Percentiles rank a stretch among this genome's conserved stretches.
These are phyloP conservation scores for Archips xylosteana DNA, from an alignment of 2,888 invertebrate species.

Conservation along the genomic window DNA sequence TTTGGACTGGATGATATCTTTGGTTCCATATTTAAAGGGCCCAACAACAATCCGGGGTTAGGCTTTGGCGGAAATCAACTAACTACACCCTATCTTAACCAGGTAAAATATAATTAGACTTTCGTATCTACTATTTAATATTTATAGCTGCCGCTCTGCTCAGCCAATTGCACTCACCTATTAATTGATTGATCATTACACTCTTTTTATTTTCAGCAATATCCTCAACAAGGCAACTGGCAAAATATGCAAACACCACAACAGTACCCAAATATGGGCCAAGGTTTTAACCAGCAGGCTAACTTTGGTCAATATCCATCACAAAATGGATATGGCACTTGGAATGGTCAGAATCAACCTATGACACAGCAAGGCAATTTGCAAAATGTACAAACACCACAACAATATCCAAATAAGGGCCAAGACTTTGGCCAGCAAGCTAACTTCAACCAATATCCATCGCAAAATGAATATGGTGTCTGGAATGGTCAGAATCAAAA, in stretches of 20 bases:
- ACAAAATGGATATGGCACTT: constrained; percentile 27
- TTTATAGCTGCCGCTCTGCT: no score
- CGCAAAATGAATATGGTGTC: constrained; percentile 28
- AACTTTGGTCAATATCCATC: constrained; percentile 10
- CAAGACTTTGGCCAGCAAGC: constrained; percentile 9
- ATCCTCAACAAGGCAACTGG: constrained; percentile 31
- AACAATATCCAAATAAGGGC: constrained; percentile 5
- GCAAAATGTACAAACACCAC: constrained; percentile 27
- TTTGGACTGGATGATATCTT: constrained; percentile 23
- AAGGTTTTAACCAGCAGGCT: constrained; percentile 4
- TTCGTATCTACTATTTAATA: no score
- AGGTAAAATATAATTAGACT: constrained; percentile 9
- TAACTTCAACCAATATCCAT: constrained; percentile 10
- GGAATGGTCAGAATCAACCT: background rate
- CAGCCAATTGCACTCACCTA: no score
- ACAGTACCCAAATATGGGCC: constrained; percentile 3
- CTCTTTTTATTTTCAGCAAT: constrained; percentile 10
- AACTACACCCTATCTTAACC: constrained; percentile 13
- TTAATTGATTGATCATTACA: no score
- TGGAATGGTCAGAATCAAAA: background rate
- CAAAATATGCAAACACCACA: constrained; percentile 27
- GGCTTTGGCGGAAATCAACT: constrained; percentile 7
- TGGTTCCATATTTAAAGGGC: constrained; percentile 14
- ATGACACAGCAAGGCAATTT: constrained; percentile 19
- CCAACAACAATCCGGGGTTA: background rate